Percentiles rank a stretch among this genome's conserved stretches.
These are phyloP conservation scores for Cosmorhoe ocellata DNA, from an alignment of 2,888 invertebrate species.

Conservation along the genomic window DNA sequence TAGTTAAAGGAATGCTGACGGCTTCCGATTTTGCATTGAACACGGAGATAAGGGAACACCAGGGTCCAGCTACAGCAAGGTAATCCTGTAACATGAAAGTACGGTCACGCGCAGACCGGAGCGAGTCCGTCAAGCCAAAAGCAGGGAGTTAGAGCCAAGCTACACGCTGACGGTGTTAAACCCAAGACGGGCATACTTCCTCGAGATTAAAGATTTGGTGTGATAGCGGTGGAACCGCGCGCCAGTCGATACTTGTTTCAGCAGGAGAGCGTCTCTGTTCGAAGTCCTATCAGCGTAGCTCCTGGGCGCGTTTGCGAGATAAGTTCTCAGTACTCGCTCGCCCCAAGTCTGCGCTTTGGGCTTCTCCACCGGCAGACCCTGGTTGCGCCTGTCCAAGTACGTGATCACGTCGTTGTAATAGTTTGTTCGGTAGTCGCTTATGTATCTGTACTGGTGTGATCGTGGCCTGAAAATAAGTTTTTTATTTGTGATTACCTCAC, in stretches of 20 bases:
- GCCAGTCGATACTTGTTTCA: constrained; percentile 84
- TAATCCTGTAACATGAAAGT: constrained; percentile 77
- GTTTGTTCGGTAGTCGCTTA: constrained; percentile 92
- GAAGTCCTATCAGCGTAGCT: constrained; percentile 85
- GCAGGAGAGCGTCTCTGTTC: constrained; percentile 81
- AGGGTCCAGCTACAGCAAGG: constrained; percentile 61
- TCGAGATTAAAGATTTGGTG: constrained; percentile 88
- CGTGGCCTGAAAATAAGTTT: constrained; percentile 83
- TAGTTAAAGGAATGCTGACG: constrained; percentile 73
- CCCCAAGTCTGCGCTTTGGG: constrained; percentile 94
- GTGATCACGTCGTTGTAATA: constrained; percentile 94
- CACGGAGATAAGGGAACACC: constrained; percentile 30
- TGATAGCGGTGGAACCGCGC: constrained; percentile 88
- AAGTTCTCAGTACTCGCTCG: constrained; percentile 89
- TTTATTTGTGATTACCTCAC: constrained; percentile 1
- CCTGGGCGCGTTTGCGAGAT: constrained; percentile 86
- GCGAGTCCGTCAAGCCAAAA: constrained; percentile 70
- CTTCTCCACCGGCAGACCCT: constrained; percentile 85
- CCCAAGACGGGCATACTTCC: constrained; percentile 85
- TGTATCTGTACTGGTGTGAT: constrained; percentile 90
- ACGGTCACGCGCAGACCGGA: constrained; percentile 69
- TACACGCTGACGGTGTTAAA: constrained; percentile 77
- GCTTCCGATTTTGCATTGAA: constrained; percentile 55
- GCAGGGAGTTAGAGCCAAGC: constrained; percentile 77
- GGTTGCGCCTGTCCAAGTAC: constrained; percentile 89